Evolutionary conservation across 2,113 vertebrate genomes (phyloP), one percentile per base, ranked within the genome.

Genomic region (Orthonyx spaldingii): DNA sequence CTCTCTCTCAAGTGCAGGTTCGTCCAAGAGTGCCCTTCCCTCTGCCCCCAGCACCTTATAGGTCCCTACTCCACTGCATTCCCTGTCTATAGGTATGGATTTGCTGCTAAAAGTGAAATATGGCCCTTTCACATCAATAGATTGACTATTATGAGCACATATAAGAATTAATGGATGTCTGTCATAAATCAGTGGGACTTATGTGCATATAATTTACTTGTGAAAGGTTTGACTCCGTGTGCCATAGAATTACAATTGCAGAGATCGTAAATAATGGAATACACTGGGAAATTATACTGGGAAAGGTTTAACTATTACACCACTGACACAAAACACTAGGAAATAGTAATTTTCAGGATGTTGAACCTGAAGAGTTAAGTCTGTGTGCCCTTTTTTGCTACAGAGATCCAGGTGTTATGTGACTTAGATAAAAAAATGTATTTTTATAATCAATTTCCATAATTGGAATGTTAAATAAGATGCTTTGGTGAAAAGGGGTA

Each of bases 101-200:
- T 92, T 95, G 47, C 74, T 94, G 84, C 72, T 68, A 53, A 41
- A 81, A 71, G 30, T 64, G 84, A 84, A 44, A 35, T 77, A 78
- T 14, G 65, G 47, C 68, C 37, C 64, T 84, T 78, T 79, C 46
- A 82, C 49, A 37, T 49, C 28, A 33, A 79, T 57, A 53, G 52
- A 56, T 68, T 86, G 52, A 93, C 35, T 76, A 87, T 68, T 84
- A 70, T 0, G 11, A 82, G 57, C 65, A 23, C 8, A 11, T 53
- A 7, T 20, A 82, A 75, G 60, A 92, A 78, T 65, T 89, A 87
- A 89, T 68, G 61, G 77, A 76, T 87, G 37, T 68, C 44, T 5
- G 2, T 49, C 81, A 76, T 93, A 79, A 94, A 87, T 97, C 74
- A 71, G 46, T 30, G 28, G 52, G 72, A 89, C 14, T 91, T 92